Evolutionary conservation across 1,140 invertebrate genomes (phyloP).

Genomic region (Bombus cullumanus): DNA sequence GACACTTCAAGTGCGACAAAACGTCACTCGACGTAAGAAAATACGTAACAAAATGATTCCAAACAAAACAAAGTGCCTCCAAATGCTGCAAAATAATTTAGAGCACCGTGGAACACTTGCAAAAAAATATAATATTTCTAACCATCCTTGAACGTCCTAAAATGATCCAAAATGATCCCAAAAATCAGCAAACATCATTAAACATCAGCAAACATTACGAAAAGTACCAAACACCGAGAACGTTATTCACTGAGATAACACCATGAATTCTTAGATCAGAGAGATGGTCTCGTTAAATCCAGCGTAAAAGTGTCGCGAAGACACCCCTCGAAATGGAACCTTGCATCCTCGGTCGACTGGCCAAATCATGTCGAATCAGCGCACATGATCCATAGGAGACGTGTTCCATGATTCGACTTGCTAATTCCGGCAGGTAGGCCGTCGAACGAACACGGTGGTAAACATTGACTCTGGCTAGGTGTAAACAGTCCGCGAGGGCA

Average conservation of each 20-base stretch:
- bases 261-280: neutral
- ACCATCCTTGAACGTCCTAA: no score
- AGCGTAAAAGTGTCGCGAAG: neutral
- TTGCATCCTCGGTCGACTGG: conserved; percentile 22
- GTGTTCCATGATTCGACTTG: conserved; percentile 55
- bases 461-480: conserved; percentile 60
- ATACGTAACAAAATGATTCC: no score
- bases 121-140: no score
- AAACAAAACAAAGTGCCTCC: no score
- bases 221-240: neutral
- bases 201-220: no score
- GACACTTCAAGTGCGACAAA: no score
- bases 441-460: conserved; percentile 27
- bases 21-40: no score
- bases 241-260: neutral
- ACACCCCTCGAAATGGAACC: neutral
- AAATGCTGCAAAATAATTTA: no score
- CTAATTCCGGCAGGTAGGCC: conserved; percentile 62
- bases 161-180: no score
- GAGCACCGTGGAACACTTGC: no score
- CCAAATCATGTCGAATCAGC: conserved; percentile 31
- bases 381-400: conserved; percentile 16
- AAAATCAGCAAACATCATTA: no score
- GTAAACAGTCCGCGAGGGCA: conserved; percentile 44
- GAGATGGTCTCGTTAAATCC: neutral